Evolutionary conservation across 2,888 invertebrate species (phyloP).

Genomic region (Mycalesis mineus): DNA sequence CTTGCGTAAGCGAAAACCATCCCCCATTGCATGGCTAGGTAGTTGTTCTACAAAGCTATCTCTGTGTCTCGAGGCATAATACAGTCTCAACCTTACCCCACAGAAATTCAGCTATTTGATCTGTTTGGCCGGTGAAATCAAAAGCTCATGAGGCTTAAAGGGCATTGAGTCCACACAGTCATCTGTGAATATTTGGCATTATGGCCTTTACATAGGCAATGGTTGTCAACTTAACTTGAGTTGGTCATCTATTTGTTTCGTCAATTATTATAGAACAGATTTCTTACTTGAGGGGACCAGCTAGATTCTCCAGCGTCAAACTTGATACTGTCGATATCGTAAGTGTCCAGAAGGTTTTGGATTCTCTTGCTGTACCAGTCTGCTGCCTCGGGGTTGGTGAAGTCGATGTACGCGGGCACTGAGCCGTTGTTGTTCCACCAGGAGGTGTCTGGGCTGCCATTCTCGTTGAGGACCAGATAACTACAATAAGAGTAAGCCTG

Average conservation of each 20-base stretch:
- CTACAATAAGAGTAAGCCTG: conserved; percentile 38
- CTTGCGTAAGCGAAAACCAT: too few species aligned
- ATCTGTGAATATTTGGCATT: too few species aligned
- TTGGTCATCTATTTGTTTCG: neutral
- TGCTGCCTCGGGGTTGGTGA: conserved; percentile 82
- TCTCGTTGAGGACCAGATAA: conserved; percentile 72
- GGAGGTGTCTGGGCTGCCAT: conserved; percentile 63
- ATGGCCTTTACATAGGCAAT: too few species aligned
- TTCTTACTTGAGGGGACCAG: conserved; percentile 80
- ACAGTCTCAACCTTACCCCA: too few species aligned
- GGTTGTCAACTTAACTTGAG: too few species aligned
- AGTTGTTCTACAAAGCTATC: too few species aligned
- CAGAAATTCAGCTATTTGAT: too few species aligned
- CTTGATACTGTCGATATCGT: conserved; percentile 86
- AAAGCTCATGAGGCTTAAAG: too few species aligned
- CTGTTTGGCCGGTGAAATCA: too few species aligned
- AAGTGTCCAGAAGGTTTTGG: conserved; percentile 73
- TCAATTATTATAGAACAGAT: neutral
- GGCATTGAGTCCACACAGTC: too few species aligned
- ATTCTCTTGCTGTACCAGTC: conserved; percentile 78
- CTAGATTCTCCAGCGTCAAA: conserved; percentile 89
- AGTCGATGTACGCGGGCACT: conserved; percentile 82
- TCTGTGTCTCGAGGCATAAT: too few species aligned
- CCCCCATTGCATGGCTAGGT: too few species aligned
- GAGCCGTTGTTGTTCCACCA: conserved; percentile 79